Base-by-base conservation (phyloP, 2,888 invertebrate genomes). In the Limnephilus marmoratus region DNA sequence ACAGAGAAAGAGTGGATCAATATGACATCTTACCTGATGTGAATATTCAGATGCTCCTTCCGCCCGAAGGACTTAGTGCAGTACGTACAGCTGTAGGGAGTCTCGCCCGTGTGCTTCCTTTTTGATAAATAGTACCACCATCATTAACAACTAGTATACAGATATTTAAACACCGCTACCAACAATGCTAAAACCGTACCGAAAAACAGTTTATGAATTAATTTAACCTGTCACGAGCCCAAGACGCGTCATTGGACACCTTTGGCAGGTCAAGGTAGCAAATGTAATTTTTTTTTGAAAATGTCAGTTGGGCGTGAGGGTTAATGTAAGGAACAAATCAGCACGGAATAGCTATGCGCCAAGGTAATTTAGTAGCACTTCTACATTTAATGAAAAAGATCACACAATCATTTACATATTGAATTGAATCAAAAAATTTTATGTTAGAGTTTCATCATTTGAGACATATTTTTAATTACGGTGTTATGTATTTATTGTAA, bases 11-110 rank as follows among this genome's bases (percentile, higher is more conserved):
- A 68, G n/a, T n/a, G 9, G 1, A 24, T n/a, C 68, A 68, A 68
- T 4, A 68, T 5, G 9, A 68, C 68, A 68, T 49, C 85, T 97
- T 98, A 98, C 95, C 98, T 97, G 94, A 98, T 97, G 96, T 98
- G 98, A 96, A 98, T 98, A 96, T 97, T 98, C 95, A 98, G 98
- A 95, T 98, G 98, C 95, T 98, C 98, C 96, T 98, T 98, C 94
- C 98, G 96, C 94, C 98, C 97, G 96, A 97, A 97, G 94, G 97
- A 97, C 95, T 93, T 93, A 81, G 90, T 83, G 91, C 93, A 93
- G 86, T 93, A 93, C 29, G 90, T 93, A 86, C 93, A 93, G 81
- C 88, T 91, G 89, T 91, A 93, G 31, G 93, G 93, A 81, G 90
- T 91, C 90, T 97, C 97, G 94, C 97, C 97, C 94, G 96, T 97